Evolutionary conservation across 2,888 invertebrate genomes (phyloP).

Genomic region (Scaptomyza cyrtandrae): DNA sequence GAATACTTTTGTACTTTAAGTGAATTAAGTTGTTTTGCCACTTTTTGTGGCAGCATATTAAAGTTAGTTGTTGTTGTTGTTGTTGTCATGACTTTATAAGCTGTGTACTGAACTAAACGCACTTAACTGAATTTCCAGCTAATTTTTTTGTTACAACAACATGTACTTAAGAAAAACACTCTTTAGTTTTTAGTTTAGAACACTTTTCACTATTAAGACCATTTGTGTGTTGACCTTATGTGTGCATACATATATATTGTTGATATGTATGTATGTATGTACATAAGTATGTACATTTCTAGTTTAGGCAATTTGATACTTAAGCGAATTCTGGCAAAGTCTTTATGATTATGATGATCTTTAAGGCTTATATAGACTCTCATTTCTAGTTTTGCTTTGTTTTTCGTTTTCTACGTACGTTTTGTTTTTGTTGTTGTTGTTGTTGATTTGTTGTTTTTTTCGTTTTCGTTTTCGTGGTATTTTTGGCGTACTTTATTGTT

Average conservation of each 20-base stretch:
- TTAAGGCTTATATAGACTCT: conserved; percentile 21
- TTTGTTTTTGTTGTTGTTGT: conserved; percentile 3
- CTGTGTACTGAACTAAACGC: conserved; percentile 1
- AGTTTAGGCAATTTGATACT: conserved; percentile 31
- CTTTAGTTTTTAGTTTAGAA: conserved; percentile 5
- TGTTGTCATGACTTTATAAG: background rate
- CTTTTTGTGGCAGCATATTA: conserved; percentile 5
- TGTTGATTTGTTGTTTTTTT: background rate
- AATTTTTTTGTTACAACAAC: conserved; percentile 4
- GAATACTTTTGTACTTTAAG: background rate
- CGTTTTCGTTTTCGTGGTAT: conserved; percentile 36
- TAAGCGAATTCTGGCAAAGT: conserved; percentile 15
- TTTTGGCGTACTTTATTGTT: conserved; percentile 58
- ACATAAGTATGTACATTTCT: background rate
- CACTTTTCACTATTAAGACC: conserved; percentile 5
- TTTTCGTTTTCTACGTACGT: conserved; percentile 7
- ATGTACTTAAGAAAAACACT: background rate
- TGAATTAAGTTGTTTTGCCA: background rate
- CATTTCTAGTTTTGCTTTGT: background rate
- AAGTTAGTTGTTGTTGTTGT: background rate
- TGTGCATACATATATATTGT: too few species aligned
- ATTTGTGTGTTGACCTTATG: conserved; percentile 16
- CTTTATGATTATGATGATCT: conserved; percentile 46
- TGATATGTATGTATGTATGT: background rate
- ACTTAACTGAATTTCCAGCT: conserved; percentile 19